These are phyloP conservation scores for Eulithis prunata DNA, from an alignment of 2,888 invertebrate genomes.

Conservation along the genomic window DNA sequence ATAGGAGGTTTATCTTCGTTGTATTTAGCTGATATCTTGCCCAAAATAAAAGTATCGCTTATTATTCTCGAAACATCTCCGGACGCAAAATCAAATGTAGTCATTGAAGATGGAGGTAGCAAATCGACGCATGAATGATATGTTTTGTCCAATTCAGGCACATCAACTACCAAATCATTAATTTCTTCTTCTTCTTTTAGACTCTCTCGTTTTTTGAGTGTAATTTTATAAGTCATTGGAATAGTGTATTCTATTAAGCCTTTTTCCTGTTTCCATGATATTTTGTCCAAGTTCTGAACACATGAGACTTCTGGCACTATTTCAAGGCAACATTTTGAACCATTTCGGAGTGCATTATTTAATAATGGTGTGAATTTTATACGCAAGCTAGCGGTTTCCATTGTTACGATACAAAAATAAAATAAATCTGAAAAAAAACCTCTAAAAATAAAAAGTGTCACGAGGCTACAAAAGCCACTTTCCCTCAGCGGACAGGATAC, in stretches of 20 bases:
- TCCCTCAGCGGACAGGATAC: too few relatives aligned
- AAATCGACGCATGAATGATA: slow-evolving; percentile 76
- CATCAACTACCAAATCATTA: slow-evolving; percentile 14
- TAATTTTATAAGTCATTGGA: slow-evolving; percentile 71
- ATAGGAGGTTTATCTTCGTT: slow-evolving; percentile 20
- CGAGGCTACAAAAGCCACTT: too few relatives aligned
- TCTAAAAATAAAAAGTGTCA: slow-evolving; percentile 9
- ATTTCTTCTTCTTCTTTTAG: slow-evolving; percentile 25
- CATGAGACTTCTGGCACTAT: slow-evolving; percentile 68
- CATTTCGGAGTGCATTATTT: slow-evolving; percentile 50
- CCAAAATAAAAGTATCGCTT: slow-evolving; percentile 62
- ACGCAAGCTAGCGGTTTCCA: slow-evolving; percentile 63
- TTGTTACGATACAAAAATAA: slow-evolving; percentile 37
- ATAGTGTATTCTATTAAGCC: slow-evolving; percentile 64
- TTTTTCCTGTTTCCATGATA: slow-evolving; percentile 60
- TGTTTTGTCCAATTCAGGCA: slow-evolving; percentile 47
- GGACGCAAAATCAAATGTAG: slow-evolving; percentile 46
- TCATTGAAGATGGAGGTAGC: slow-evolving; percentile 47
- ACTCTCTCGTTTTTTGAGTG: slow-evolving; percentile 54
- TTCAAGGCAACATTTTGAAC: slow-evolving; percentile 65
- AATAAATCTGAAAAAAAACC: slow-evolving; percentile 36
- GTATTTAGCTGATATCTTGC: slow-evolving; percentile 41
- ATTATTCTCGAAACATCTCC: slow-evolving; percentile 57
- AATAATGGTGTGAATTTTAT: slow-evolving; percentile 68
- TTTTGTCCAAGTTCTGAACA: slow-evolving; percentile 65